These are phyloP conservation scores for Amphiprion ocellaris DNA, from an alignment of 2,113 vertebrate species.

Conservation along the genomic window DNA sequence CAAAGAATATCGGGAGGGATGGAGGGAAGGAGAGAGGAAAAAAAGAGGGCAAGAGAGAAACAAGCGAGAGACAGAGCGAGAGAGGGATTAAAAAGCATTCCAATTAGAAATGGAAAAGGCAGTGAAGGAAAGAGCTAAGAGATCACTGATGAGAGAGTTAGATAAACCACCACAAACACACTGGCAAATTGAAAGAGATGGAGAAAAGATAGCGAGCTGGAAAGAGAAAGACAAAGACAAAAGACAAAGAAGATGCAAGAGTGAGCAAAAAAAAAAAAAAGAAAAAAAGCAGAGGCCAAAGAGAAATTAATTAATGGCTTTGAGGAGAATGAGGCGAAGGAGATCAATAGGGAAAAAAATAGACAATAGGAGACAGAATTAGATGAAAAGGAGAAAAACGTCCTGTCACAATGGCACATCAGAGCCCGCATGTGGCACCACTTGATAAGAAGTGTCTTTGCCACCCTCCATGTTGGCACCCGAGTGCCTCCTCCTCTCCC, in stretches of 20 bases:
- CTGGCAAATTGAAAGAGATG: constrained; percentile 60
- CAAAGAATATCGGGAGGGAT: constrained; percentile 53
- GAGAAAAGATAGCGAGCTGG: constrained; percentile 56
- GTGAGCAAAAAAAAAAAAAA: constrained; percentile 42
- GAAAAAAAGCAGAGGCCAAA: constrained; percentile 19
- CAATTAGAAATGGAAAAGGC: constrained; percentile 64
- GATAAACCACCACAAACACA: constrained; percentile 67
- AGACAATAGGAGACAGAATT: constrained; percentile 73
- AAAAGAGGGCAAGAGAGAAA: constrained; percentile 35
- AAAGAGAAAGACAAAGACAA: constrained; percentile 45
- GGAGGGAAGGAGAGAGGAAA: constrained; percentile 52
- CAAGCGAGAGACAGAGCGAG: constrained; percentile 45
- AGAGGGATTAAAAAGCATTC: constrained; percentile 58
- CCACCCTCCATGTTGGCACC: constrained; percentile 72
- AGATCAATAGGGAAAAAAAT: constrained; percentile 56
- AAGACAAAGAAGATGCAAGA: constrained; percentile 65
- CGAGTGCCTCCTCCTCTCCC: constrained; percentile 25
- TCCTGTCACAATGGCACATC: constrained; percentile 65
- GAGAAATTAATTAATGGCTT: constrained; percentile 73
- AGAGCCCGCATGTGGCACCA: constrained; percentile 67
- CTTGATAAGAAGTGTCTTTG: constrained; percentile 72
- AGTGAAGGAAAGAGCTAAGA: constrained; percentile 41
- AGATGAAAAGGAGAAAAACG: constrained; percentile 68
- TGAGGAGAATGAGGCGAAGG: constrained; percentile 30
- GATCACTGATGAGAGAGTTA: constrained; percentile 58